phyloP scores from a whole-genome alignment of 2,797 vertebrate species.

The Chiroxiphia lanceolata region DNA sequence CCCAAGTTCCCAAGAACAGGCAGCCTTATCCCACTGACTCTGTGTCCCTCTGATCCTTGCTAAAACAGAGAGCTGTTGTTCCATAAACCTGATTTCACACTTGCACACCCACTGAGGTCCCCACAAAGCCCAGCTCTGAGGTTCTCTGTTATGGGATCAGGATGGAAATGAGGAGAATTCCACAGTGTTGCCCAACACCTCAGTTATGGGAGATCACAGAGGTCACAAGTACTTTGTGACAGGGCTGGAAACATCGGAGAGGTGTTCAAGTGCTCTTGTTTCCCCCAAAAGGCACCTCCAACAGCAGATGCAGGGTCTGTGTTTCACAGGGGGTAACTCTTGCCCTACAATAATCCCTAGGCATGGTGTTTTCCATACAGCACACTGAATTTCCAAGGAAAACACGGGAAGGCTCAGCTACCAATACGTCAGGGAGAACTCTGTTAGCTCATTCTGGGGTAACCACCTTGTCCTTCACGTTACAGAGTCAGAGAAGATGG shows the following conservation, averaged over 20 bases:
- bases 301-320: fast-evolving
- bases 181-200: fast-evolving
- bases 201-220: background rate
- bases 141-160: background rate
- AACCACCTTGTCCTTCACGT: background rate
- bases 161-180: background rate
- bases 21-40: background rate
- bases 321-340: background rate
- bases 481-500: background rate
- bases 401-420: background rate
- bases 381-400: background rate
- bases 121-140: background rate
- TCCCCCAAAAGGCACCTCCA: too few relatives aligned
- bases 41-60: fast-evolving
- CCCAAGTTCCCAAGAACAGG: fast-evolving
- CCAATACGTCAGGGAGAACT: background rate
- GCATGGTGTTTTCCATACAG: background rate
- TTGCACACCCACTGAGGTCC: background rate
- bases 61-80: background rate
- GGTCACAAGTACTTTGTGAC: background rate
- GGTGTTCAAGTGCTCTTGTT: background rate
- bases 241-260: fast-evolving
- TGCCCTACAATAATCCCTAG: background rate
- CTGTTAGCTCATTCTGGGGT: background rate
- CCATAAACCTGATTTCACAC: background rate